Conservation (phyloP, 1,140 invertebrate genomes). For the Drosophila parabipectinata region DNA sequence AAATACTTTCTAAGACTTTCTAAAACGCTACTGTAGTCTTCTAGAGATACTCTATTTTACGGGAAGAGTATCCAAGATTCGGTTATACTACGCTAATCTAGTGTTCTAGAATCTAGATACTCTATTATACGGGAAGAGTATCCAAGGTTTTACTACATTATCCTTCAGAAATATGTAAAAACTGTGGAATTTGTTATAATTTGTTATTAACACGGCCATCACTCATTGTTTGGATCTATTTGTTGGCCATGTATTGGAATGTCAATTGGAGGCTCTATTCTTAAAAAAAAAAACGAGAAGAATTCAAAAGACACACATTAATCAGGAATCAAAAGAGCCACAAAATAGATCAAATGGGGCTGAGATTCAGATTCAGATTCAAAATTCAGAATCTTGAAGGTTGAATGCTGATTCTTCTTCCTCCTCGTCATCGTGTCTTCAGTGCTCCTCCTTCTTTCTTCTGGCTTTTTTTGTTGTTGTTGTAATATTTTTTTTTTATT, state of each 20-base stretch:
- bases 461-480: neutral
- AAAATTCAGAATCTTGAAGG: slow-evolving; percentile 1
- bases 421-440: neutral
- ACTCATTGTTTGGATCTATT: slow-evolving; percentile 23
- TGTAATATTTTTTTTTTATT: neutral
- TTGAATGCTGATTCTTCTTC: slow-evolving; percentile 3
- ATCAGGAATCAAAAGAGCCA: slow-evolving; percentile 70
- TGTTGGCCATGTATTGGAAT: slow-evolving; percentile 24
- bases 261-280: slow-evolving; percentile 10
- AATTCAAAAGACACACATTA: slow-evolving; percentile 40
- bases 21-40: no score
- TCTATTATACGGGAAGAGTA: no score
- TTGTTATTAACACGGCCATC: neutral
- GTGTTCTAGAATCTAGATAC: no score
- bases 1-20: no score
- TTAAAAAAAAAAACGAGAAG: neutral
- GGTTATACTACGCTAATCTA: neutral
- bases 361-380: slow-evolving; percentile 11
- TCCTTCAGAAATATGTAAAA: neutral
- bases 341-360: slow-evolving; percentile 59
- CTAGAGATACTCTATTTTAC: no score
- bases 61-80: neutral
- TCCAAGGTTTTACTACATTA: neutral
- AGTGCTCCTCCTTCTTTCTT: neutral
- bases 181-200: neutral